Conservation (phyloP, 2,797 vertebrate genomes). For the Vultur gryphus region DNA sequence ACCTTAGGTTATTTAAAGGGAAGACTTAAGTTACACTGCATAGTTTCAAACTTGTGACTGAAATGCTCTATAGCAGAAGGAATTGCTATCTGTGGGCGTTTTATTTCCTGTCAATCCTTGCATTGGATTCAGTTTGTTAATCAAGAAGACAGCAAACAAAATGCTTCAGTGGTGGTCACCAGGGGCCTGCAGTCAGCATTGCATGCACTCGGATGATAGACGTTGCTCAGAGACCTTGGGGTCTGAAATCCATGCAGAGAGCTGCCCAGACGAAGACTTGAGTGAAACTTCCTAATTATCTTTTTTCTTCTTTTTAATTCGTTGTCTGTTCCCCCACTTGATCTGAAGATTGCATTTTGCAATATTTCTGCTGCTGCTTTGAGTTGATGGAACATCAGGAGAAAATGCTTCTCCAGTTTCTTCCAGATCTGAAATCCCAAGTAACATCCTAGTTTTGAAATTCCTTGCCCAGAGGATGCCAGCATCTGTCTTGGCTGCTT, state of each 20-base stretch:
- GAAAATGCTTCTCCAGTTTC: neutral
- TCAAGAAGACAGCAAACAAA: neutral
- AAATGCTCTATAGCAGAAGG: neutral
- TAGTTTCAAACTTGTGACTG: neutral
- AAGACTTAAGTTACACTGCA: neutral
- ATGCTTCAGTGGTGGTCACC: neutral
- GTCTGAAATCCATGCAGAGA: neutral
- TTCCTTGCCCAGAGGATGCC: neutral
- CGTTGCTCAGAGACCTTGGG: neutral
- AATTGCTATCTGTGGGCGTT: neutral
- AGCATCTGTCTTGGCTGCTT: neutral
- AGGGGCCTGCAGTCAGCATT: neutral
- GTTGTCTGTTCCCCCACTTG: neutral
- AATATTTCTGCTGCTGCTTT: neutral
- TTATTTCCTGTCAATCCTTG: neutral
- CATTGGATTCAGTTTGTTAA: neutral
- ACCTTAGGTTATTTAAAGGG: neutral
- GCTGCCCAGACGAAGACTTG: neutral
- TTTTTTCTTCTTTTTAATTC: neutral
- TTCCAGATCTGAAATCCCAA: neutral
- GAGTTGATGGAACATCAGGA: neutral
- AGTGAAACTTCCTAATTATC: neutral
- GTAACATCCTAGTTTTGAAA: neutral
- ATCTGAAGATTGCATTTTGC: neutral
- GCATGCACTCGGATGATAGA: neutral